Conservation (phyloP, 2,797 vertebrate species). For the Paramormyrops hopkinsi region DNA sequence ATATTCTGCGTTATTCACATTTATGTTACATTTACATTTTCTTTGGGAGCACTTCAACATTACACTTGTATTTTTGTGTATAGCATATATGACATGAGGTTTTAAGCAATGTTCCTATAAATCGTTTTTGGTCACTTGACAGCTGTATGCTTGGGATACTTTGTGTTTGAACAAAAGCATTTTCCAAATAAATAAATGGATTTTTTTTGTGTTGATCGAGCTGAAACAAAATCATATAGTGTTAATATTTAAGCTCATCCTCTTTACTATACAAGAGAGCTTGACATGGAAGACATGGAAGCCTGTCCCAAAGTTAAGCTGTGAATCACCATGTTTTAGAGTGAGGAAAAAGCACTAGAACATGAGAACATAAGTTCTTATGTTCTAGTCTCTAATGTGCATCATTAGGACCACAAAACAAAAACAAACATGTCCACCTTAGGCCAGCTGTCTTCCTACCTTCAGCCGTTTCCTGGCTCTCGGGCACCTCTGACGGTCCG, state of each 20-base stretch:
- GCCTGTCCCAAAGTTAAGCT: background rate
- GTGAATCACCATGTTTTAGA: background rate
- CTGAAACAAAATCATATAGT: background rate
- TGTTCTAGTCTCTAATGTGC: background rate
- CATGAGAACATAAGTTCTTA: too few relatives aligned
- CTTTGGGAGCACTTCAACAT: background rate
- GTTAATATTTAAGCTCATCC: background rate
- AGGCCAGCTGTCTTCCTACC: slow-evolving; percentile 46
- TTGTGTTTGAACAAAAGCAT: background rate
- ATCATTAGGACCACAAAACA: background rate
- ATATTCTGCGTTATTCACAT: background rate
- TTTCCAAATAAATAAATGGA: background rate
- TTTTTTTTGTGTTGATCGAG: background rate
- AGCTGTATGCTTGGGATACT: background rate
- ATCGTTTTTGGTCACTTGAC: background rate
- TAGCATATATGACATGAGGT: background rate
- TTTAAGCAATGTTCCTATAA: background rate
- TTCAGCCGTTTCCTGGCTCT: slow-evolving; percentile 43
- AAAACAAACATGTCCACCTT: background rate
- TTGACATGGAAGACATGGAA: background rate
- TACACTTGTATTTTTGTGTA: background rate
- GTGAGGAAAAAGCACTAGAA: background rate
- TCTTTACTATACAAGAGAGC: background rate
- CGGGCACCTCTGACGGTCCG: slow-evolving; percentile 32
- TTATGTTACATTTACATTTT: background rate